phyloP scores from a whole-genome alignment of 1,140 invertebrate species.

The Euura lappo region DNA sequence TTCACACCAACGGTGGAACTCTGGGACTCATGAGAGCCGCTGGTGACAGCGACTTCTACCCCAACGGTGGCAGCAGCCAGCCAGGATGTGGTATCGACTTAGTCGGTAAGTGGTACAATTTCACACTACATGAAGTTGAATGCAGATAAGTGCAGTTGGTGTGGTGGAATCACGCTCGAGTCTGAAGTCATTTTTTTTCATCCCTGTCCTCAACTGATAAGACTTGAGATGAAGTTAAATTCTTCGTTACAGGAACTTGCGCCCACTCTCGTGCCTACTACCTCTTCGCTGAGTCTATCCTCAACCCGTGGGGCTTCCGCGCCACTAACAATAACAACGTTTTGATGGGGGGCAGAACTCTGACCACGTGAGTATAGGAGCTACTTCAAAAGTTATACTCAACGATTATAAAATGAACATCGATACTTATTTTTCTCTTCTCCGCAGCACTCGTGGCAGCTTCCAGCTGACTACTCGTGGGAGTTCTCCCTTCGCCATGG shows the following conservation, averaged over 20 bases:
- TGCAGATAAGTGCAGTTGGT: not conserved
- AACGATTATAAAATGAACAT: not conserved
- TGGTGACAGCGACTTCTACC: constrained; percentile 45
- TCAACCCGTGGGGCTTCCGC: constrained; percentile 50
- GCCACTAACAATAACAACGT: not conserved
- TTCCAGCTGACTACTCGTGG: not conserved
- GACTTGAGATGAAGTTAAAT: not conserved
- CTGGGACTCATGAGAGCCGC: constrained; percentile 28
- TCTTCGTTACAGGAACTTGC: constrained; percentile 54
- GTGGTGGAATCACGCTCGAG: not conserved
- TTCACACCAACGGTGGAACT: constrained; percentile 54
- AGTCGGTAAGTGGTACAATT: not conserved
- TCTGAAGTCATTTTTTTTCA: not conserved
- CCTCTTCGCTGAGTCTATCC: constrained; percentile 67
- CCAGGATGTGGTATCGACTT: constrained; percentile 44
- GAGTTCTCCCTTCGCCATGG: not conserved
- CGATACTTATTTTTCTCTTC: not conserved
- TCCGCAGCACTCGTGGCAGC: not conserved
- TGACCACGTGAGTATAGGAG: not conserved
- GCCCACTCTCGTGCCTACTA: constrained; percentile 65
- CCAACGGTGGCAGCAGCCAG: constrained; percentile 42
- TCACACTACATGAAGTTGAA: not conserved
- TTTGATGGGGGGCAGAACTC: not conserved
- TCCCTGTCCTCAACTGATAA: not conserved
- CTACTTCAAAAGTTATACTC: not conserved